Evolutionary conservation across 1,140 invertebrate genomes (phyloP), one percentile per base, ranked within the genome.

Genomic region (Rhagoletis pomonella): DNA sequence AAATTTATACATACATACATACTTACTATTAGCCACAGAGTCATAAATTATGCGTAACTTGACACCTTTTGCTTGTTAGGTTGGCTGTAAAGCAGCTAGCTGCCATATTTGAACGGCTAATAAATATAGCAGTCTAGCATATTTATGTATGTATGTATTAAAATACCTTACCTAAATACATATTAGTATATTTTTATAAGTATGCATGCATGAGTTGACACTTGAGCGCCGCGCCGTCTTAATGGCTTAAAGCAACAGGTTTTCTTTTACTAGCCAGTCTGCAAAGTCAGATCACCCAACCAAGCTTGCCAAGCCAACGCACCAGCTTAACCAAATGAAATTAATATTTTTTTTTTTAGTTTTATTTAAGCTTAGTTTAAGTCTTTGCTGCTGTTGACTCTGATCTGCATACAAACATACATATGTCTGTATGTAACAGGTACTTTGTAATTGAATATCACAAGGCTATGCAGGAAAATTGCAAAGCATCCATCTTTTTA

Each of bases 21-120:
- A 81, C 73, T 29, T 55, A 81, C 50, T 55, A 81, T 47, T 81
- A 81, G 50, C 47, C 47, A 58, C 73, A 81, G 44, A 10, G 90
- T 73, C 90, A 89, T 92, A 92, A 92, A 92, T 92, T 92, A 92
- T 92, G 90, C 90, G 91, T 92, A 91, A 92, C 91, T 90, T 90
- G 91, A 92, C 91, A 92, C 91, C 91, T 92, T 92, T 91, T 89
- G 90, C 90, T 89, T 90, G 90, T 90, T 89, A 59, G 67, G 73
- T 81, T 47, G 50, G n/a, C 44, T 81, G 73, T 81, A 58, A 81
- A 81, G 73, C 50, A 81, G 55, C 47, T 81, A 29, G 73, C 73
- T 81, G 73, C 44, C 73, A 81, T 81, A 58, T 81, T 81, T 81
- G 73, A 81, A 50, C 86, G 86, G 62, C 86, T 69, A 85, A 85